Conservation (phyloP, 2,113 vertebrate genomes). For the Brevimyrus niger region DNA sequence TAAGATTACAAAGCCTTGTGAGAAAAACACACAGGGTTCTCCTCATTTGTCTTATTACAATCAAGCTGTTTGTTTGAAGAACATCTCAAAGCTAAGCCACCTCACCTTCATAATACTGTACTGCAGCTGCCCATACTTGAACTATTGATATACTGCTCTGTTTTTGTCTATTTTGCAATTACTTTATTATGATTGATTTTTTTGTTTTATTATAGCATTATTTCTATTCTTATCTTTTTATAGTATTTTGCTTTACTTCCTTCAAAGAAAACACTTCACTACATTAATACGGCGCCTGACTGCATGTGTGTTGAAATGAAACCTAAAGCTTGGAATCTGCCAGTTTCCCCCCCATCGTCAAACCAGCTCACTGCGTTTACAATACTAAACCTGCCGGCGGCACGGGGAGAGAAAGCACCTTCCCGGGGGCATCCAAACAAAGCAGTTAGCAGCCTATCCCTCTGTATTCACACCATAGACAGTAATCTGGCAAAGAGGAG, state of each 20-base stretch:
- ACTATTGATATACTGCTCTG: neutral
- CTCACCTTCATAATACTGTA: neutral
- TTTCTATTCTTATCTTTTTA: neutral
- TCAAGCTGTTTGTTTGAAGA: neutral
- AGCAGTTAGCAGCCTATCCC: neutral
- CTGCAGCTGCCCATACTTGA: neutral
- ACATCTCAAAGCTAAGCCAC: neutral
- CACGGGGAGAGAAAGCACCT: neutral
- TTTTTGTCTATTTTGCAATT: neutral
- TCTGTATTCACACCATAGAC: constrained; percentile 5
- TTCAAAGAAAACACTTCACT: neutral
- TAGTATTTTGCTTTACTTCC: neutral
- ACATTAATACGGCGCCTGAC: neutral
- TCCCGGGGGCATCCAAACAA: neutral
- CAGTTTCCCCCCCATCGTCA: neutral
- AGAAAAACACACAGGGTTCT: neutral
- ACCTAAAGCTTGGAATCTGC: neutral
- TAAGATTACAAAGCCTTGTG: neutral
- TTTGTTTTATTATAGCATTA: neutral
- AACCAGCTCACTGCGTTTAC: neutral
- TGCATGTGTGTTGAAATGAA: neutral
- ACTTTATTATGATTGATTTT: neutral
- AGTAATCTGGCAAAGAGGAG: constrained; percentile 11
- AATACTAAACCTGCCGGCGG: neutral
- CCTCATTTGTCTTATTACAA: neutral